Percentiles rank a stretch among this genome's conserved stretches.
Evolutionary conservation across 2,113 vertebrate genomes (phyloP).

Genomic region (Melierax canorus): DNA sequence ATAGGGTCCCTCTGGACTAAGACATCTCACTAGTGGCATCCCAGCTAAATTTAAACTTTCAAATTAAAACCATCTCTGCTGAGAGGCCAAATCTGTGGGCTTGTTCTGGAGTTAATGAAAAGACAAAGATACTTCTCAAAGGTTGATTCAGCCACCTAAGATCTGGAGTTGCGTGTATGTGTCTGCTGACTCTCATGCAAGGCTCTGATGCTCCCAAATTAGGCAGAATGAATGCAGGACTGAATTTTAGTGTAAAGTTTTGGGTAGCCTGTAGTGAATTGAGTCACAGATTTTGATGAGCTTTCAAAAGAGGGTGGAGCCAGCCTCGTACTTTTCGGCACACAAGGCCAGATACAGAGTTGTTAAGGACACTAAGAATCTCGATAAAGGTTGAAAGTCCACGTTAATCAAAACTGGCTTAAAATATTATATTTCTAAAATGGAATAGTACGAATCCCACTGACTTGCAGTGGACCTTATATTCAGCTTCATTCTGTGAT

Average conservation of each 20-base stretch:
- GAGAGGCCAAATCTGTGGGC: background rate
- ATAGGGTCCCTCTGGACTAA: background rate
- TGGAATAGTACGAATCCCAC: fast-evolving
- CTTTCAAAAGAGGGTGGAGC: background rate
- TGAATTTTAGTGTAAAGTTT: background rate
- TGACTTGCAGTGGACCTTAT: background rate
- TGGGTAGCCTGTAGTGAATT: background rate
- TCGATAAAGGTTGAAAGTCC: background rate
- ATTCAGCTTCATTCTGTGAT: background rate
- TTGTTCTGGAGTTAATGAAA: background rate
- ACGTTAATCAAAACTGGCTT: background rate
- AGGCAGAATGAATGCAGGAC: background rate
- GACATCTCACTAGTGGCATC: slow-evolving; percentile 20
- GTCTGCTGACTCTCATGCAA: background rate
- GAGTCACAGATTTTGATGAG: background rate
- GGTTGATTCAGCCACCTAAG: background rate
- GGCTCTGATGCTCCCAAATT: background rate
- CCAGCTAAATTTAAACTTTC: slow-evolving; percentile 13
- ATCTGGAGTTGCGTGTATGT: background rate
- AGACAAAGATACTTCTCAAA: background rate
- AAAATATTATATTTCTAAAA: background rate
- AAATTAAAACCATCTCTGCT: slow-evolving; percentile 15
- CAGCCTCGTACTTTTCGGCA: background rate
- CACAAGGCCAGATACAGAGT: background rate
- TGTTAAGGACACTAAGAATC: background rate